phyloP scores from a whole-genome alignment of 2,113 vertebrate genomes.

The Poeciliopsis prolifica region DNA sequence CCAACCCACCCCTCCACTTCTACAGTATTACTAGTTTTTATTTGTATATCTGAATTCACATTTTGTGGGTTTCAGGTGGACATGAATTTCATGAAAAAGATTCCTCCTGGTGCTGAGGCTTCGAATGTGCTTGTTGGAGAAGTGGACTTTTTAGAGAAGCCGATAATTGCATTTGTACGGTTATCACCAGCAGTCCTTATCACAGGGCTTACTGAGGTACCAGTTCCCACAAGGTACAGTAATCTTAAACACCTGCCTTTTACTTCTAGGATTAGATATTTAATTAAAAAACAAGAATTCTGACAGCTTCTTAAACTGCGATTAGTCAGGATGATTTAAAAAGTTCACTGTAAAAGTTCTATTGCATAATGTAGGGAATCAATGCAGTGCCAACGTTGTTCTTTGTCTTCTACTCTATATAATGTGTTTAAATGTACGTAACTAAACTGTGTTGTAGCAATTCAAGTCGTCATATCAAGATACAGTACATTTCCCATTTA shows the following conservation, averaged over 20 bases:
- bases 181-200: conserved; percentile 92
- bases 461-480: not conserved
- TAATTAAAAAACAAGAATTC: not conserved
- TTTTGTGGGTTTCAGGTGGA: conserved; percentile 85
- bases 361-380: not conserved
- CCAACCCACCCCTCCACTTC: not conserved
- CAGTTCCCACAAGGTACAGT: conserved; percentile 90
- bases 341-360: conserved; percentile 1
- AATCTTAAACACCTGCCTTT: conserved; percentile 1
- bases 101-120: conserved; percentile 92
- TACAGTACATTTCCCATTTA: not conserved
- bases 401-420: not conserved
- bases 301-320: not conserved
- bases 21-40: not conserved
- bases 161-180: conserved; percentile 93
- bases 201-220: conserved; percentile 93
- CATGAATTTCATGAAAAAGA: conserved; percentile 99
- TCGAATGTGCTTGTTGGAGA: conserved; percentile 96
- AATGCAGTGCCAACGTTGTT: not conserved
- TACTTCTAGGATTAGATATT: not conserved
- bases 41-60: conserved; percentile 2
- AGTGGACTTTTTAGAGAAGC: conserved; percentile 94
- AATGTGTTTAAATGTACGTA: not conserved
- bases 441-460: not conserved
- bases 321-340: conserved; percentile 1